phyloP scores from a whole-genome alignment of 1,140 invertebrate genomes.

The Sycophila sp. region DNA sequence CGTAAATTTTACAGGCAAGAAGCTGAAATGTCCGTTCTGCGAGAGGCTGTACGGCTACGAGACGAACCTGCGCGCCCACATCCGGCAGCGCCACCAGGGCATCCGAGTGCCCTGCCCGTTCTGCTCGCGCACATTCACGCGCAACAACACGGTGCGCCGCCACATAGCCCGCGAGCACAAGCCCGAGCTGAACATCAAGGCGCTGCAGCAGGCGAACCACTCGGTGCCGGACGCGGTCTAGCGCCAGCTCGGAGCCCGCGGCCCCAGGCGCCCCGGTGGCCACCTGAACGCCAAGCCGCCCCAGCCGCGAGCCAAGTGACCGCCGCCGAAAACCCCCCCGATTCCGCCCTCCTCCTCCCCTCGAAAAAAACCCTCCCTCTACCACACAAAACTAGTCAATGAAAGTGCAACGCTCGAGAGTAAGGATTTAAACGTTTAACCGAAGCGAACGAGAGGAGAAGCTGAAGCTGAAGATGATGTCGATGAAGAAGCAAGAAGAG shows the following conservation, averaged over 20 bases:
- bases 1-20: constrained; percentile 74
- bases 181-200: constrained; percentile 75
- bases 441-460: constrained; percentile 34
- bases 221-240: constrained; percentile 57
- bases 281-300: not conserved
- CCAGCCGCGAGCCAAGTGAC: not conserved
- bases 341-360: not conserved
- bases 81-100: constrained; percentile 88
- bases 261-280: not conserved
- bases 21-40: constrained; percentile 91
- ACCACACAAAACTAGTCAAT: constrained; percentile 65
- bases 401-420: constrained; percentile 65
- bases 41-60: constrained; percentile 92
- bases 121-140: constrained; percentile 89
- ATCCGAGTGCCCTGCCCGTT: constrained; percentile 89
- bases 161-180: constrained; percentile 90
- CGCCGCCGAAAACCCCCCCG: not conserved
- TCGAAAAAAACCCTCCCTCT: too few relatives aligned
- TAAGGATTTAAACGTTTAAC: constrained; percentile 55
- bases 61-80: constrained; percentile 90
- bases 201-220: constrained; percentile 71
- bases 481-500: constrained; percentile 7
- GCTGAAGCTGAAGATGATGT: constrained; percentile 14
- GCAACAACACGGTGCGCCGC: constrained; percentile 88
- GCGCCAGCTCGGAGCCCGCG: constrained; percentile 51